Conservation (phyloP, 2,797 vertebrate genomes). For the Syngnathus acus region DNA sequence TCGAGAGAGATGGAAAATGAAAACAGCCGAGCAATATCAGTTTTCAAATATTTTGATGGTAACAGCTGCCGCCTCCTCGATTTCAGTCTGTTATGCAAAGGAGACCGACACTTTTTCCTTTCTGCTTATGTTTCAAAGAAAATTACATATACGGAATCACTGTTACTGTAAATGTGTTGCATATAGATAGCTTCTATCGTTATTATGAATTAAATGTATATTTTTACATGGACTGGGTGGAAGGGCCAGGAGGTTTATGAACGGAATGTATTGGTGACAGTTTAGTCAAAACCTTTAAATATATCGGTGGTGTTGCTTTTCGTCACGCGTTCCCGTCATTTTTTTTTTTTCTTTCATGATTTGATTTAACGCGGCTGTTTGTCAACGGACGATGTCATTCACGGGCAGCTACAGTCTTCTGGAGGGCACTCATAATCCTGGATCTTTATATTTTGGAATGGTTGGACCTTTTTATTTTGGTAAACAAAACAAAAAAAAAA, state of each 20-base stretch:
- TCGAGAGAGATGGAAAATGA: background rate
- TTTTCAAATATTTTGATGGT: background rate
- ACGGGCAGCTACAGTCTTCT: constrained; percentile 59
- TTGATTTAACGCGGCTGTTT: constrained; percentile 57
- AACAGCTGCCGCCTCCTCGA: background rate
- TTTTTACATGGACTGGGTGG: constrained; percentile 61
- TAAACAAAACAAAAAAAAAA: constrained; percentile 53
- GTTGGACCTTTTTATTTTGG: constrained; percentile 76
- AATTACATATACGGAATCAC: background rate
- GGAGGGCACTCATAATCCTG: constrained; percentile 54
- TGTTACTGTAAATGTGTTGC: constrained; percentile 30
- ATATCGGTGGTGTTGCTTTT: constrained; percentile 10
- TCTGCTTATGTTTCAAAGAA: background rate
- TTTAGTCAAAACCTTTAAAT: constrained; percentile 42
- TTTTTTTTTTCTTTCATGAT: constrained; percentile 24
- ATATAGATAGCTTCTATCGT: constrained; percentile 58
- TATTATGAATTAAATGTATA: constrained; percentile 63
- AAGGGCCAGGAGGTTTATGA: constrained; percentile 31
- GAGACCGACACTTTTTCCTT: background rate
- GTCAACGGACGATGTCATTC: constrained; percentile 64
- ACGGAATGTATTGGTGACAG: constrained; percentile 56
- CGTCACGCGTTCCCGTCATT: background rate
- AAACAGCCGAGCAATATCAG: background rate
- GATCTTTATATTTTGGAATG: constrained; percentile 75
- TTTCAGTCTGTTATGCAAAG: background rate